Base-by-base conservation (phyloP, 2,888 invertebrate species). In the Harpalus rubripes region DNA sequence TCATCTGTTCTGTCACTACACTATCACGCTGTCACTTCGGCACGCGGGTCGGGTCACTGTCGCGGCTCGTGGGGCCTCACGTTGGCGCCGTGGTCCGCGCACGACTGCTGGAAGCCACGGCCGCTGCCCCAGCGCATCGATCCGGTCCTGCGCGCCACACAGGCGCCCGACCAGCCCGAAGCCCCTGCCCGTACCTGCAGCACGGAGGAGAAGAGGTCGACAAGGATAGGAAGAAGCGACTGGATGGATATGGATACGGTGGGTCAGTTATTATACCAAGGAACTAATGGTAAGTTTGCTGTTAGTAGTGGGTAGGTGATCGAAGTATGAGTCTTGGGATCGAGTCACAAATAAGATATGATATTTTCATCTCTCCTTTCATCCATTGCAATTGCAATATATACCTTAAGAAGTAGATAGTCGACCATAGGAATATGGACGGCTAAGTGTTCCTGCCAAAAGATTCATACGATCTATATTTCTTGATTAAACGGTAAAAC, bases 91-190 rank as follows among this genome's bases (percentile, higher is more conserved):
- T 58, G 68, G 76, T 76, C 41, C 56, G 63, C 76, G 59, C 76
- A 76, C 76, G 83, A 83, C 83, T 83, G 76, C 32, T 76, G 83
- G 63, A 44, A 44, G 22, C 76, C 58, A 18, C 76, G 59, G 72
- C 76, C 82, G 22, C 76, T 15, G 22, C 76, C 76, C 76, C 41
- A 74, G 72, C 83, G 41, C 83, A 44, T 68, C 72, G 72, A 74
- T 59, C 79, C 59, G 59, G 26, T 39, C 68, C 76, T 41, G 44
- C 59, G 74, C 83, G 56, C 26, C 32, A 32, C 32, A 32, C 32
- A 32, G 68, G 68, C 68, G 68, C 39, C 68, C 68, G 76, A 52
- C 44, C 32, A 32, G 32, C 32, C 32, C 32, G 32, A 32, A 32
- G 32, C 32, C 32, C 32, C 22, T 32, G 32, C 79, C 81, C 81